A percentile compares a stretch with the other conserved stretches of the same genome.
phyloP scores from a whole-genome alignment of 2,113 vertebrate species.

The Podocnemis expansa region DNA sequence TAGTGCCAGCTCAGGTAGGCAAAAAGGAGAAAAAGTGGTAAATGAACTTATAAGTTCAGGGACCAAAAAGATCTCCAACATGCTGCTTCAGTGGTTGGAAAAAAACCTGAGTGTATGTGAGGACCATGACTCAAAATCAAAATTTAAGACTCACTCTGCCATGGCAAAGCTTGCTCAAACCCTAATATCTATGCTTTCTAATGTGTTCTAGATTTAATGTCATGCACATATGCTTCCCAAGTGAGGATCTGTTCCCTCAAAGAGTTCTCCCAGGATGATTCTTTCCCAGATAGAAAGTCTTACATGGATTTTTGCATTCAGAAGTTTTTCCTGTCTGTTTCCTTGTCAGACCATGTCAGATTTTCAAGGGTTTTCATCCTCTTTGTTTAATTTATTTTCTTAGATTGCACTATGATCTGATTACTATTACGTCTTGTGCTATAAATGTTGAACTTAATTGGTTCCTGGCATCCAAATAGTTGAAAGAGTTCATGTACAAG shows the following conservation, averaged over 20 bases:
- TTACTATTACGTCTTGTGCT: neutral
- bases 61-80: neutral
- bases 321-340: neutral
- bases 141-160: neutral
- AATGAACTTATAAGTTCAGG: neutral
- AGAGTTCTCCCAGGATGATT: neutral
- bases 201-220: neutral
- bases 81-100: neutral
- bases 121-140: accelerated
- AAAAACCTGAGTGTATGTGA: neutral
- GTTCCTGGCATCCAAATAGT: neutral
- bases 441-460: neutral
- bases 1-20: neutral
- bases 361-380: neutral
- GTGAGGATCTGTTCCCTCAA: neutral
- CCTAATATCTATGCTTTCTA: neutral
- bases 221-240: neutral
- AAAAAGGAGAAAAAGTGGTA: accelerated
- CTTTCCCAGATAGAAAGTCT: neutral
- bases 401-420: neutral
- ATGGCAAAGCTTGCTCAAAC: neutral
- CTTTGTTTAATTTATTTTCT: neutral
- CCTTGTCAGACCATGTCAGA: neutral
- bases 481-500: neutral
- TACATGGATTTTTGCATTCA: neutral